Percentiles rank a stretch among this genome's conserved stretches.
phyloP scores from a whole-genome alignment of 2,797 vertebrate genomes.

The Malacoctenus gilli region DNA sequence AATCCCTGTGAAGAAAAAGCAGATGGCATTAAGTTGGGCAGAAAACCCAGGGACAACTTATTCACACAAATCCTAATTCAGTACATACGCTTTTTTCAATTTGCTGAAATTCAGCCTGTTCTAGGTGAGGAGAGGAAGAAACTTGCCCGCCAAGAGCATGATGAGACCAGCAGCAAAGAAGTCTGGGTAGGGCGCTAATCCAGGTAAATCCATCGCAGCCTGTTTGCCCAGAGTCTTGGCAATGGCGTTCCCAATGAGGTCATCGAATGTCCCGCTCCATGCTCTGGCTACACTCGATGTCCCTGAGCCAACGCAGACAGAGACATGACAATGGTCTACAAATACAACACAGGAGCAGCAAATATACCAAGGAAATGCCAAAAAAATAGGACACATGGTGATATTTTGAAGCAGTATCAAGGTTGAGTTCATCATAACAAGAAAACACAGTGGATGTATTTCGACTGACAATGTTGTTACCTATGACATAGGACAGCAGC shows the following conservation, averaged over 20 bases:
- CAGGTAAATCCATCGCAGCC: conserved; percentile 76
- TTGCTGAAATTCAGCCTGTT: not conserved
- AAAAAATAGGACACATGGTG: no score
- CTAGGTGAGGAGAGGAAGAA: no score
- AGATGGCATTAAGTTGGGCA: not conserved
- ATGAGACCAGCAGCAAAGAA: conserved; percentile 87
- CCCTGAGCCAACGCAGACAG: conserved; percentile 72
- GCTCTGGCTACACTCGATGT: conserved; percentile 88
- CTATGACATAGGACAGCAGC: conserved; percentile 88
- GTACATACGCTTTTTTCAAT: no score
- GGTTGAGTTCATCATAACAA: no score
- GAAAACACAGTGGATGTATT: not conserved
- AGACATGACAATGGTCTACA: not conserved
- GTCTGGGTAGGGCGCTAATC: conserved; percentile 86
- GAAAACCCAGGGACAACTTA: not conserved
- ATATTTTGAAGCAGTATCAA: no score
- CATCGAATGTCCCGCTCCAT: conserved; percentile 90
- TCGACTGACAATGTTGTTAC: conserved; percentile 61
- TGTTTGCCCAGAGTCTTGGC: conserved; percentile 71
- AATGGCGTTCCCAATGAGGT: conserved; percentile 83
- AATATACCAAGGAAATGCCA: no score
- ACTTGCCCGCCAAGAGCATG: conserved; percentile 83
- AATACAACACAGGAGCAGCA: not conserved
- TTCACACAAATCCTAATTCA: no score
- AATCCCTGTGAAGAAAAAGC: conserved; percentile 75